A percentile compares a stretch with the other conserved stretches of the same genome.
Conservation (phyloP, 2,797 vertebrate genomes). For the Luscinia megarhynchos region DNA sequence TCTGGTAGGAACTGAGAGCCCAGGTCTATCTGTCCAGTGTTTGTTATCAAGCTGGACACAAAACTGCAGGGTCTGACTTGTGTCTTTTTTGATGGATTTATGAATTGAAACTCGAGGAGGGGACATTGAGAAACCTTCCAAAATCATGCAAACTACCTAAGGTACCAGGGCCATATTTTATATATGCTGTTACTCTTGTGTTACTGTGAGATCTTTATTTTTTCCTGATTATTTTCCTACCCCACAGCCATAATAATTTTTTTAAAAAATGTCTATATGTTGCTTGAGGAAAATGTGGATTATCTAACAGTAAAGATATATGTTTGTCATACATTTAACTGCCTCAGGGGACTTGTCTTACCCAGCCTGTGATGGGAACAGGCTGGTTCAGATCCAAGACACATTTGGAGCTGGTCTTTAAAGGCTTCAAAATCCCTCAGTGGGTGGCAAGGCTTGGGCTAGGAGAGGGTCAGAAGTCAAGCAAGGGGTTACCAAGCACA, state of each 20-base stretch:
- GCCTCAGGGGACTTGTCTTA: background rate
- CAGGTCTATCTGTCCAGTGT: fast-evolving
- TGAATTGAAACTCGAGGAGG: background rate
- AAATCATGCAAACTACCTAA: background rate
- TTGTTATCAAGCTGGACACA: background rate
- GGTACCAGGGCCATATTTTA: background rate
- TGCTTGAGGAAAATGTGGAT: background rate
- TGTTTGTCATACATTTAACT: background rate
- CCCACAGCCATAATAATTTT: background rate
- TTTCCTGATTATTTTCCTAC: background rate
- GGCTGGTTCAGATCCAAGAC: background rate
- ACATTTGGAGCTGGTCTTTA: background rate
- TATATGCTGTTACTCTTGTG: background rate
- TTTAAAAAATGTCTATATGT: background rate
- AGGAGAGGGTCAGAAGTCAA: background rate
- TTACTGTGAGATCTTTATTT: background rate
- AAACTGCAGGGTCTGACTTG: fast-evolving
- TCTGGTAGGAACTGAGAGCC: background rate
- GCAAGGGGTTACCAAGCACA: background rate
- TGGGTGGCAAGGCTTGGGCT: background rate
- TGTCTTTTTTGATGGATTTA: background rate
- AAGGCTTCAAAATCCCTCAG: background rate
- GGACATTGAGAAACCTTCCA: background rate
- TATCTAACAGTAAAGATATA: background rate
- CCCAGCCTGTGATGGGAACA: background rate